Evolutionary conservation across 2,113 vertebrate species (phyloP).

Genomic region (Polypterus bichir): DNA sequence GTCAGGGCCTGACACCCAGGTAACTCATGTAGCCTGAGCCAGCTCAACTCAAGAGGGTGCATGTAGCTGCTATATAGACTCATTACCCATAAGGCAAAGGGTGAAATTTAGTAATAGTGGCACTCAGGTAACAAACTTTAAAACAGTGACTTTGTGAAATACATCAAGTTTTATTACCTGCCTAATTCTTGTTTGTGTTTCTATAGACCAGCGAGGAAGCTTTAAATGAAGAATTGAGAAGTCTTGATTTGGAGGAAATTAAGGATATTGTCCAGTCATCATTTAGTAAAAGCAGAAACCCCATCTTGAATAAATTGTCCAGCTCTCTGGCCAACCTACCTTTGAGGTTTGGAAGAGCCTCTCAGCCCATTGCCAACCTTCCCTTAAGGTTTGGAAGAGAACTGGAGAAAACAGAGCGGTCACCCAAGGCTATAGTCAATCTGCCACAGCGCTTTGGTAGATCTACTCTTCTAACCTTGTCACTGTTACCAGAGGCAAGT

Average conservation of each 20-base stretch:
- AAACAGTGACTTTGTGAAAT: too few relatives aligned
- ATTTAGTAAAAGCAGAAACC: slow-evolving; percentile 31
- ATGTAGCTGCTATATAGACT: too few relatives aligned
- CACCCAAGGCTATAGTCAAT: slow-evolving; percentile 16
- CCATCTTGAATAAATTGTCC: slow-evolving; percentile 32
- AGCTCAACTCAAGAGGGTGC: too few relatives aligned
- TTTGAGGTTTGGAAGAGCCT: slow-evolving; percentile 45
- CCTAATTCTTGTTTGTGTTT: not conserved
- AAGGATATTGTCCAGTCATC: slow-evolving; percentile 41
- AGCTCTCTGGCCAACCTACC: slow-evolving; percentile 38
- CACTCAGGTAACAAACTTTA: too few relatives aligned
- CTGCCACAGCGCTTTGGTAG: slow-evolving; percentile 39
- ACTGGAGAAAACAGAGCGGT: slow-evolving; percentile 19
- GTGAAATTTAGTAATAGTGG: too few relatives aligned
- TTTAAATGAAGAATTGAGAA: slow-evolving; percentile 40
- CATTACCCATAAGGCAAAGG: too few relatives aligned
- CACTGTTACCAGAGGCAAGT: slow-evolving; percentile 25
- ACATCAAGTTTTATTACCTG: too few relatives aligned
- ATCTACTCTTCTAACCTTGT: slow-evolving; percentile 22
- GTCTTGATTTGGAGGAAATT: slow-evolving; percentile 40
- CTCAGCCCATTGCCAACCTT: slow-evolving; percentile 29
- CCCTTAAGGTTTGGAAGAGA: slow-evolving; percentile 50
- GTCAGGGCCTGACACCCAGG: too few relatives aligned
- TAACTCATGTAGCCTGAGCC: too few relatives aligned
- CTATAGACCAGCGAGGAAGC: slow-evolving; percentile 33